phyloP scores from a whole-genome alignment of 2,888 invertebrate species.

The Agrochola lota region DNA sequence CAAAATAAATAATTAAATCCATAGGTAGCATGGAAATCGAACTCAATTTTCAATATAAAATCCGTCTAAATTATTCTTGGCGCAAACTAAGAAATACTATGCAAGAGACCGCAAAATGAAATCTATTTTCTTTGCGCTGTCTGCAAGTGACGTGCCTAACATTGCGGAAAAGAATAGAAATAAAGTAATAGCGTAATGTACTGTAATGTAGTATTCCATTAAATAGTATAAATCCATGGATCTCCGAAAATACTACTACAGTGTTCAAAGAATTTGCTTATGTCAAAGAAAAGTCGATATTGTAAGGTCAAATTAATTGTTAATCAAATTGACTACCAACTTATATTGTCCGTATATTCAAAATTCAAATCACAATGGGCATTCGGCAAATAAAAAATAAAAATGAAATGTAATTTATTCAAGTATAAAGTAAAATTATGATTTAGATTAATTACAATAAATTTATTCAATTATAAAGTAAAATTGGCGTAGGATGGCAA shows the following conservation, averaged over 20 bases:
- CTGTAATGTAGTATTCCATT: neutral
- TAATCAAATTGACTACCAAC: neutral
- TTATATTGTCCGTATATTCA: neutral
- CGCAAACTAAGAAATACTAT: constrained; percentile 29
- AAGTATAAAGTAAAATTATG: neutral
- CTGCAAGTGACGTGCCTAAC: constrained; percentile 42
- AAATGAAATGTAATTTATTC: no score
- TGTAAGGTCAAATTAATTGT: neutral
- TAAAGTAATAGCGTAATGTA: neutral
- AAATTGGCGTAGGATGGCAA: neutral
- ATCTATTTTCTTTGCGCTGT: constrained; percentile 44
- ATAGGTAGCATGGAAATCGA: constrained; percentile 4
- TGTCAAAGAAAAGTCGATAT: neutral
- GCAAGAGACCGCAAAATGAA: constrained; percentile 44
- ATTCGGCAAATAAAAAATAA: neutral
- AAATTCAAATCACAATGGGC: neutral
- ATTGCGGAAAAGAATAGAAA: constrained; percentile 17
- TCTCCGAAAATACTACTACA: neutral
- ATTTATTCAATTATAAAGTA: no score
- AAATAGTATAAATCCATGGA: no score
- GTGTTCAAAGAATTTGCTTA: neutral
- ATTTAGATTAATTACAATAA: no score
- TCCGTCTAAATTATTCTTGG: constrained; percentile 32
- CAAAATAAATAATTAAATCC: neutral
- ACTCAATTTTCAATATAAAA: constrained; percentile 49